Conservation (phyloP, 2,797 vertebrate genomes). For the Oryzias sinensis region DNA sequence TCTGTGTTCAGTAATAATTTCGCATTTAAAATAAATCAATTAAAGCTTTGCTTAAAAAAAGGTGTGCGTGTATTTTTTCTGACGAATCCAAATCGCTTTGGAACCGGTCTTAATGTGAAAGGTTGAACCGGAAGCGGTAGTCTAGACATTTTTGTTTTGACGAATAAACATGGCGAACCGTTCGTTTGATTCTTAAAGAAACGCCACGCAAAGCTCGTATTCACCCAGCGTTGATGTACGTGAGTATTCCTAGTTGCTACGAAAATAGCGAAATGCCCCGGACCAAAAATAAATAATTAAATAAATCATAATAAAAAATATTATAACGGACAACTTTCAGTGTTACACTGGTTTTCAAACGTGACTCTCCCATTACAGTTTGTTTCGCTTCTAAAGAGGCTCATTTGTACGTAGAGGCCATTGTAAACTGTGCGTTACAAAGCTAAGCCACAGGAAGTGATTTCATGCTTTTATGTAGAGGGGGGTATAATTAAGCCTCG, state of each 20-base stretch:
- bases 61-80: too few species aligned
- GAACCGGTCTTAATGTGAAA: slow-evolving; percentile 27
- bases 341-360: too few species aligned
- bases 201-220: neutral
- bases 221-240: neutral
- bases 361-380: too few species aligned
- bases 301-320: too few species aligned
- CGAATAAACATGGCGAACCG: neutral
- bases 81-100: too few species aligned
- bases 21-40: too few species aligned
- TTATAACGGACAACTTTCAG: too few species aligned
- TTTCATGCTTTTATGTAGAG: slow-evolving; percentile 22
- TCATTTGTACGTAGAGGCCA: neutral
- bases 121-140: neutral
- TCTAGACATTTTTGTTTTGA: slow-evolving; percentile 6
- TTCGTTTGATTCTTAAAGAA: slow-evolving; percentile 24
- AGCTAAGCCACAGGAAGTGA: slow-evolving; percentile 45
- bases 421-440: neutral
- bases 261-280: slow-evolving; percentile 14
- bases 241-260: neutral
- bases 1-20: too few species aligned
- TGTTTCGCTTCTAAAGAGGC: neutral
- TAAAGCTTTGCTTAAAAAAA: too few species aligned
- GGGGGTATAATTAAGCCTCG: slow-evolving; percentile 1
- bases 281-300: too few species aligned